Conservation (phyloP, 2,888 invertebrate genomes). For the Tenthredo livida region DNA sequence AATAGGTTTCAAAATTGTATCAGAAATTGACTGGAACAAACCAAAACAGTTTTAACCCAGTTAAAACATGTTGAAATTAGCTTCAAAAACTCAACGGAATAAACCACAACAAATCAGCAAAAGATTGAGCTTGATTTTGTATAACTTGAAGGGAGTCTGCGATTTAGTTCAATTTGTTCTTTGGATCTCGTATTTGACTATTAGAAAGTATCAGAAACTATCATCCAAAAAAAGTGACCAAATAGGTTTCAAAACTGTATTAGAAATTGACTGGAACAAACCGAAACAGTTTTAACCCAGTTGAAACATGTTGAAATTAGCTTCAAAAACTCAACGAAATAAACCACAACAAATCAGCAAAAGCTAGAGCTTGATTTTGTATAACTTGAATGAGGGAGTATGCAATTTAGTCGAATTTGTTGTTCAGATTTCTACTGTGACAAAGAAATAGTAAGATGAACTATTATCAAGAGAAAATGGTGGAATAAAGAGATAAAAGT, state of each 20-base stretch:
- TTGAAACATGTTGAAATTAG: conserved; percentile 55
- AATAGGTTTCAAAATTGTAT: too few relatives aligned
- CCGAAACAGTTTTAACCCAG: neutral
- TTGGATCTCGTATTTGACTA: neutral
- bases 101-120: neutral
- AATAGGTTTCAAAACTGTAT: neutral
- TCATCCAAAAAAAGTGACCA: too few relatives aligned
- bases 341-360: neutral
- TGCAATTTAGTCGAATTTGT: neutral
- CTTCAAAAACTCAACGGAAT: neutral
- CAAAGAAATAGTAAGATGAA: neutral
- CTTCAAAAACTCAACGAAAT: neutral
- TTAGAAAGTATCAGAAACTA: too few relatives aligned
- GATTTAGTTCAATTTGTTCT: too few relatives aligned
- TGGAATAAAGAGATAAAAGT: neutral
- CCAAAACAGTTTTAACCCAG: neutral
- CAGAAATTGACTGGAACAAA: neutral
- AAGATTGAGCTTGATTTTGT: neutral
- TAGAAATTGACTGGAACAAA: neutral
- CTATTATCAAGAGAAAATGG: neutral
- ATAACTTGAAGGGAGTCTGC: neutral
- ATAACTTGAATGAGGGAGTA: neutral
- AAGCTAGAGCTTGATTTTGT: neutral
- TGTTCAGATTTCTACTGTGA: neutral
- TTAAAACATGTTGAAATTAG: conserved; percentile 56